Evolutionary conservation across 2,888 invertebrate species (phyloP), one percentile per base, ranked within the genome.

Genomic region (Scrobipalpa costella): DNA sequence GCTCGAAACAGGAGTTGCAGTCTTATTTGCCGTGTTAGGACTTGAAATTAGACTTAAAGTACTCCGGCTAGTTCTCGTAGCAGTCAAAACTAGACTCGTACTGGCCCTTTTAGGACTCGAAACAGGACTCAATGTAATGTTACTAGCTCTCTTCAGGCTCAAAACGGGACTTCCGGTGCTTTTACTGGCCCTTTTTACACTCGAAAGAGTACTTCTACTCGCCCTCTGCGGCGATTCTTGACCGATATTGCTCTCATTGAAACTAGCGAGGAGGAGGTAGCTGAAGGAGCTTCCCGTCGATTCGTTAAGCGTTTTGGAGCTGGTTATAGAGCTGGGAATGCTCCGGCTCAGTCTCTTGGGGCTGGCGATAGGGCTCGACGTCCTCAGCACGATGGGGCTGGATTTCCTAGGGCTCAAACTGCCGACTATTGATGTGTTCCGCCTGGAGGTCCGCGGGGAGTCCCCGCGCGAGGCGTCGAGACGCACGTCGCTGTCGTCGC

Each of bases 401-500:
- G 33, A 13, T 7, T 55, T 55, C 7, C 34, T 55, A 34, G 55
- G 55, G 33, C 55, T 55, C 15, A 55, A 27, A 34, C 34, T 55
- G 34, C n/a, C n/a, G n/a, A 55, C 13, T 0, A 66, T 57, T 1
- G 70, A 68, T n/a, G 68, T 70, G 34, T 57, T 34, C 58, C 79
- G 71, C 62, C 69, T 72, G 0, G 83, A 81, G 0, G 81, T 73
- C 55, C 70, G 71, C 0, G 83, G 82, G 0, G 81, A 83, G 8
- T 63, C 62, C 0, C 70, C 36, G 68, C 62, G 63, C 0, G 73
- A 13, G 40, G 27, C 27, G 5, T 27, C 27, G 2, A 81, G 67
- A 2, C 77, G 55, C 11, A 82, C 55, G 36, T 83, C 85, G 59
- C 78, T 83, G 55, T 85, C 85, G 64, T 78, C 79, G n/a, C 84